Conservation (phyloP, 2,797 vertebrate genomes). For the Eidolon dupreanum region DNA sequence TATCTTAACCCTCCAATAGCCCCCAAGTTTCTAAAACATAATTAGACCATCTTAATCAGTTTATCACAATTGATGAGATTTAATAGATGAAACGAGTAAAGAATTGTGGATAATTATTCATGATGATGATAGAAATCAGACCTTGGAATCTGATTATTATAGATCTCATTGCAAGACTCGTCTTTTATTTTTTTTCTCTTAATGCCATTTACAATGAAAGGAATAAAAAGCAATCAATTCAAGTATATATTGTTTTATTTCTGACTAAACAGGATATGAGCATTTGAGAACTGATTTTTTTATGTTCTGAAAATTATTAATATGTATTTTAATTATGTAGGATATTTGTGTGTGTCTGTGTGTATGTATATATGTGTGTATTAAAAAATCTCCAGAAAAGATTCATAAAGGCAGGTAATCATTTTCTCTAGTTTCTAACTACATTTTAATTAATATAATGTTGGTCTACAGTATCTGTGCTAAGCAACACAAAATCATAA, state of each 20-base stretch:
- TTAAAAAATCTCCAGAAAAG: background rate
- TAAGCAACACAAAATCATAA: background rate
- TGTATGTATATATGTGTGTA: background rate
- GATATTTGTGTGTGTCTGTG: background rate
- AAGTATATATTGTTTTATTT: background rate
- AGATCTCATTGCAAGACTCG: background rate
- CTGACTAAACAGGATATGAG: background rate
- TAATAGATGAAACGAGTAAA: background rate
- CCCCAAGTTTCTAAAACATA: slow-evolving; percentile 24
- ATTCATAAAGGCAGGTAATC: background rate
- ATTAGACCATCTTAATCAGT: background rate
- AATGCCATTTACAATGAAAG: background rate
- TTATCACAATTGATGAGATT: slow-evolving; percentile 4
- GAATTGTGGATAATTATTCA: slow-evolving; percentile 15
- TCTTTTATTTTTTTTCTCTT: background rate
- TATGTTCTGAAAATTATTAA: background rate
- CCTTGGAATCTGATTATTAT: background rate
- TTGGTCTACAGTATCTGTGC: background rate
- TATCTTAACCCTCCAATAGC: slow-evolving; percentile 17
- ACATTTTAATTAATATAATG: background rate
- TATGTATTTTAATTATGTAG: background rate
- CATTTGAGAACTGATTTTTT: background rate
- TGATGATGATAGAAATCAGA: background rate
- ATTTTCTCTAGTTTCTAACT: slow-evolving; percentile 9
- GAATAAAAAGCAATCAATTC: background rate